A percentile compares a stretch with the other conserved stretches of the same genome.
phyloP scores from a whole-genome alignment of 2,113 vertebrate species.

The Poeciliopsis retropinna region DNA sequence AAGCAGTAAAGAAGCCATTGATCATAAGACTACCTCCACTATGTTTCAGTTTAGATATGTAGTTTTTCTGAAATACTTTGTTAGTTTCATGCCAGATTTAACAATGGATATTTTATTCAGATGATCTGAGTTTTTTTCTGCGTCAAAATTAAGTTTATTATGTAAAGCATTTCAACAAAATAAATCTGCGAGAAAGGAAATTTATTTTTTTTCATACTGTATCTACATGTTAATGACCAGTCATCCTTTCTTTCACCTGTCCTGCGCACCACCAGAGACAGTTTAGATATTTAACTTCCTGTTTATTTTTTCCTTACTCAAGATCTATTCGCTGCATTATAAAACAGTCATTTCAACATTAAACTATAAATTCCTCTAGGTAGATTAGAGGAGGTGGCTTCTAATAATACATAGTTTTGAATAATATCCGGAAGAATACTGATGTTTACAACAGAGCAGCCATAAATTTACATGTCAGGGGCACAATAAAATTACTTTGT shows the following conservation, averaged over 20 bases:
- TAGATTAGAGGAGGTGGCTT: neutral
- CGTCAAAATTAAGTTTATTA: neutral
- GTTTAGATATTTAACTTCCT: neutral
- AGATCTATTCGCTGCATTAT: conserved; percentile 11
- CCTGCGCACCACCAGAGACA: neutral
- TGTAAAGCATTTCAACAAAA: neutral
- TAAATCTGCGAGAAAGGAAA: neutral
- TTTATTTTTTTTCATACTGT: neutral
- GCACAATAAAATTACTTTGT: neutral
- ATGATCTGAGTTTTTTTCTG: neutral
- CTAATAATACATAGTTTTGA: neutral
- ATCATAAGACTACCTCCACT: too few relatives aligned
- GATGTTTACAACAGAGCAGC: neutral
- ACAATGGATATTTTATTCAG: too few relatives aligned
- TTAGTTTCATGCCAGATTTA: too few relatives aligned
- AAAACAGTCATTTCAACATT: neutral
- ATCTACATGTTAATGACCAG: neutral
- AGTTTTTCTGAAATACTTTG: too few relatives aligned
- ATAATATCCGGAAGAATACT: neutral
- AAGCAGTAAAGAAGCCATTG: too few relatives aligned
- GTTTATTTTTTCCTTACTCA: conserved; percentile 5
- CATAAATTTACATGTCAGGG: neutral
- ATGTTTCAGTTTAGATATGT: too few relatives aligned
- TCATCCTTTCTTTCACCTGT: neutral
- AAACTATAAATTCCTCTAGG: neutral